Evolutionary conservation across 37 sponge, comb jelly and placozoan species (phyloP), one percentile per base, ranked within the genome.

Genomic region (Trichoplax adhaerens): DNA sequence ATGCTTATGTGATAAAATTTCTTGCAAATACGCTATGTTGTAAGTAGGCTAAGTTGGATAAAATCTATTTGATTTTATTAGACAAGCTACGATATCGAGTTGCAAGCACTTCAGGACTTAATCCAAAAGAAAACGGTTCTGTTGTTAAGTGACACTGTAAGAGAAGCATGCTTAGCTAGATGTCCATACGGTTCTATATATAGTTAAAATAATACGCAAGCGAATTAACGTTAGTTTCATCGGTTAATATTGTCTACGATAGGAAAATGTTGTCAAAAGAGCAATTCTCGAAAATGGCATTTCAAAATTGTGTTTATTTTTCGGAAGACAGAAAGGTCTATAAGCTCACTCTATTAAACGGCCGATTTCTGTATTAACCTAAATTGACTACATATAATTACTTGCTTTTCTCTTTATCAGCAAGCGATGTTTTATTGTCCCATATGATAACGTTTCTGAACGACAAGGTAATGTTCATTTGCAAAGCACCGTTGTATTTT

Each of bases 381-480:
- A 8, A 72, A 49, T 2, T 52, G 46, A 10, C 58, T 55, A 58
- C 50, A 56, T 68, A 1, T 55, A 3, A 6, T n/a, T 5, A 29
- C 55, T 48, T 77, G 53, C 49, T 76, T 2, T 12, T 49, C 65
- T 1, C 55, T 7, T 68, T 57, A 62, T 1, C 62, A 84, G 93
- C 98, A 50, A 95, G 91, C 29, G 98, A 95, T 65, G 80, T 91
- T 53, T 79, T 95, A n/a, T 81, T 95, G 46, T 88, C 87, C 52
- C 98, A 95, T 72, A 84, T 91, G 86, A 91, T 95, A 66, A 95
- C 98, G 4, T 91, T 91, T 76, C 84, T 90, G 49, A 95, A 95
- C 64, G 89, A 91, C 87, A 95, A 95, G 80, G 82, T 85, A 78
- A 1, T 2, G 5, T 50, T 52, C 29, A 72, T n/a, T 1, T 64